These are phyloP conservation scores for Columba guinea DNA, from an alignment of 2,797 vertebrate genomes.

Conservation along the genomic window DNA sequence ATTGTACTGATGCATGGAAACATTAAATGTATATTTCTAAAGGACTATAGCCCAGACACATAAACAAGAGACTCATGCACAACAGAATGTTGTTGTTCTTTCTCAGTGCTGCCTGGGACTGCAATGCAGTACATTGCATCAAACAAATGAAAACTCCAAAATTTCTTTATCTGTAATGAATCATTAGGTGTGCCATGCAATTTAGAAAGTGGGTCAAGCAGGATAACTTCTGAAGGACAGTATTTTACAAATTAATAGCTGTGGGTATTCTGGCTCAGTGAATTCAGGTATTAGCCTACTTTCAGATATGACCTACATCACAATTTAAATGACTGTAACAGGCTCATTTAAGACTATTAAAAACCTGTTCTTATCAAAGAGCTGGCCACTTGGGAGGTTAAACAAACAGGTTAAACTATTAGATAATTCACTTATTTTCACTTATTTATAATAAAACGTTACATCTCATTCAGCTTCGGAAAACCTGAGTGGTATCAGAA, in stretches of 20 bases:
- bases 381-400: constrained; percentile 9
- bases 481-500: not conserved
- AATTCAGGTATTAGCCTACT: constrained; percentile 37
- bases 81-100: not conserved
- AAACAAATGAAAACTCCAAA: not conserved
- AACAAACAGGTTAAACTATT: constrained; percentile 17
- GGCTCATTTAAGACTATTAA: not conserved
- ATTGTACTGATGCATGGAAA: not conserved
- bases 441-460: not conserved
- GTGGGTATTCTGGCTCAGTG: constrained; percentile 11
- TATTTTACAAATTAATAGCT: constrained; percentile 40
- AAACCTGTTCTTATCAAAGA: constrained; percentile 2
- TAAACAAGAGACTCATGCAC: not conserved
- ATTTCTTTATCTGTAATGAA: not conserved
- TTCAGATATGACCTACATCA: not conserved
- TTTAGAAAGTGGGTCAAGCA: constrained; percentile 26
- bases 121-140: not conserved
- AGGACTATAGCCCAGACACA: not conserved
- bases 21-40: not conserved
- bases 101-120: not conserved
- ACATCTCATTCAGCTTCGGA: fast-evolving
- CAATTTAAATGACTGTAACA: not conserved
- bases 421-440: constrained; percentile 2
- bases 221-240: constrained; percentile 17
- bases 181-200: not conserved